Conservation (phyloP, 2,888 invertebrate species). For the Diadegma fenestrale region DNA sequence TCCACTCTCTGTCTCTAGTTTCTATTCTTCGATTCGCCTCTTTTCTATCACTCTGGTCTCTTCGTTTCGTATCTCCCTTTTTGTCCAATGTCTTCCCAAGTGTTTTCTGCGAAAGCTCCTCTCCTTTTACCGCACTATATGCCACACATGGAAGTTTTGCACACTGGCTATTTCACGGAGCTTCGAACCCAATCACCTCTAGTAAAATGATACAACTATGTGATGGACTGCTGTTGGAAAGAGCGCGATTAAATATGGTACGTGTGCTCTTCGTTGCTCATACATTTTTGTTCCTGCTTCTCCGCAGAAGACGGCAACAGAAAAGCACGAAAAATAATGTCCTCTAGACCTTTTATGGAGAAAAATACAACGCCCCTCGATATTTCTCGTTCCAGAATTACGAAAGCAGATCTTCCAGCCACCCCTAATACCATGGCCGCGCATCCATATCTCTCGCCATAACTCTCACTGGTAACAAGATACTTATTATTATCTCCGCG, state of each 20-base stretch:
- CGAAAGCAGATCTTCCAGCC: constrained; percentile 37
- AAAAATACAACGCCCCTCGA: constrained; percentile 37
- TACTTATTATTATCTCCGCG: constrained; percentile 78
- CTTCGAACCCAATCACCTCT: constrained; percentile 20
- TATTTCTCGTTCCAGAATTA: constrained; percentile 56
- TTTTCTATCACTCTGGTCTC: constrained; percentile 59
- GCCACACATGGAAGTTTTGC: constrained; percentile 42
- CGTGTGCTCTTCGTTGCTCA: background rate
- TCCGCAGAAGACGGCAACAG: background rate
- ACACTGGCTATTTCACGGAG: constrained; percentile 20
- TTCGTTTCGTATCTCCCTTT: constrained; percentile 35
- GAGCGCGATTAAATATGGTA: constrained; percentile 11
- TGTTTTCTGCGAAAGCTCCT: constrained; percentile 47
- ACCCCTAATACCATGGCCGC: background rate
- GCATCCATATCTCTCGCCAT: constrained; percentile 76
- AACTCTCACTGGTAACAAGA: constrained; percentile 79
- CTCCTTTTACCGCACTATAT: constrained; percentile 35
- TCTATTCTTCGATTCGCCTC: constrained; percentile 61
- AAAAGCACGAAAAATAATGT: constrained; percentile 5
- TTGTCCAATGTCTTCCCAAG: constrained; percentile 55
- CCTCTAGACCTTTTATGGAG: constrained; percentile 24
- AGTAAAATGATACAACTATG: constrained; percentile 7
- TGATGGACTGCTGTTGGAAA: constrained; percentile 7
- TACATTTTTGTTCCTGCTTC: background rate
- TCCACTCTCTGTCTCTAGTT: constrained; percentile 55